Evolutionary conservation across 2,888 invertebrate genomes (phyloP).

Genomic region (Cynaeus angustus): DNA sequence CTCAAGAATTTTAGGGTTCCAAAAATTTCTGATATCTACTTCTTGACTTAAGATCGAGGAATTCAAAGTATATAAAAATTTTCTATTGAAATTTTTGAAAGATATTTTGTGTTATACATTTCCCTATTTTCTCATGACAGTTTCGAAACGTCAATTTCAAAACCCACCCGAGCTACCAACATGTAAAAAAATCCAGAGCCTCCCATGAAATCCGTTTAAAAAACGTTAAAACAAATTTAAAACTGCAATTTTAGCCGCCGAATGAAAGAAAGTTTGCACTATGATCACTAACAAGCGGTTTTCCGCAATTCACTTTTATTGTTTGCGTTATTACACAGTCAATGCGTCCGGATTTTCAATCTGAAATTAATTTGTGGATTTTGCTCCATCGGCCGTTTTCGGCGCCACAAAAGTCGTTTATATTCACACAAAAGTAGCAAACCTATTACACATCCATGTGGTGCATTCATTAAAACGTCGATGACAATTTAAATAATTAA

Average conservation of each 20-base stretch:
- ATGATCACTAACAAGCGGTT: background rate
- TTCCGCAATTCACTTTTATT: conserved; percentile 4
- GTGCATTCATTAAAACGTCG: background rate
- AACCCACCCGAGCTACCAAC: too few relatives aligned
- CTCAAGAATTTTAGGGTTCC: too few relatives aligned
- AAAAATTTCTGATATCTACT: too few relatives aligned
- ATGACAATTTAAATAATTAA: background rate
- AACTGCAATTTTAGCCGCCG: background rate
- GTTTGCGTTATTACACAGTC: background rate
- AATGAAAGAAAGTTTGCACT: background rate
- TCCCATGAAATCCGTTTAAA: too few relatives aligned
- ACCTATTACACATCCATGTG: background rate
- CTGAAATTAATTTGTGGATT: conserved; percentile 4
- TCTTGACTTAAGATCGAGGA: too few relatives aligned
- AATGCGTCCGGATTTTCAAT: background rate
- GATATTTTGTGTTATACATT: too few relatives aligned
- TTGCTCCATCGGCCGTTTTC: background rate
- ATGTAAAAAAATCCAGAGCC: too few relatives aligned
- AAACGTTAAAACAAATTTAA: too few relatives aligned
- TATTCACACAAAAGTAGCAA: background rate
- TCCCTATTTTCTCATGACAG: too few relatives aligned
- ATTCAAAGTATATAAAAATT: too few relatives aligned
- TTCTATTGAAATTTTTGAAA: too few relatives aligned
- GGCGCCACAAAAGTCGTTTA: background rate
- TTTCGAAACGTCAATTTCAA: too few relatives aligned